Base-by-base conservation (phyloP, 1,140 invertebrate species). In the Oncopodura yosiiana region DNA sequence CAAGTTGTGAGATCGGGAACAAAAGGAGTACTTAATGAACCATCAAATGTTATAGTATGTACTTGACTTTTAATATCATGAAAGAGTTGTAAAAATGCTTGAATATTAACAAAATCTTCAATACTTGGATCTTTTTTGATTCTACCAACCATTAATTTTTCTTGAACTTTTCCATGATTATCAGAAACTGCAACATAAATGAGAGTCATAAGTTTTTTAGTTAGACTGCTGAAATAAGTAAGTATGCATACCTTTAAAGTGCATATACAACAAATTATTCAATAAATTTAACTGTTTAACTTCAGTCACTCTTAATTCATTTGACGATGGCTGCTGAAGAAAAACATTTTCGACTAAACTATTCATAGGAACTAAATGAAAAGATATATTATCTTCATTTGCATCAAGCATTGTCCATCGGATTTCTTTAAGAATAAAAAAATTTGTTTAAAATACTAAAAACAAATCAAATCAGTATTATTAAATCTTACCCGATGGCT, bases 321-420 rank as follows among this genome's bases (percentile, higher is more conserved):
- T 19, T 19, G 41, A n/a, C n/a, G n/a, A n/a, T n/a, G n/a, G n/a
- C n/a, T n/a, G n/a, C n/a, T n/a, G n/a, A n/a, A n/a, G 36, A 37
- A 56, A 50, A 11, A 42, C 37, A 8, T 48, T 16, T 27, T 43
- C 43, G 5, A 56, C 23, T 2, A 56, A 30, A 4, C 16, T 19
- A 18, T 41, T 27, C 18, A 56, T 27, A 12, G 46, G 41, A 11
- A 56, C 26, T 1, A 34, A 44, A 18, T 49, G 34, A 12, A 49
- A 19, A 34, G 36, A 39, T 19, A 30, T 23, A 0, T 38, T 44
- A 37, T 49, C 34, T 19, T 49, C 54, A 9, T 49, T 56, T 3
- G 54, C 46, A 56, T 56, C 54, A 3, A 56, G 16, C 26, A 56
- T 49, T 6, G 39, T 56, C 54, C 54, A 56, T 14, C 48, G 36